phyloP scores from a whole-genome alignment of 2,113 vertebrate genomes.

The Platysteira castanea region DNA sequence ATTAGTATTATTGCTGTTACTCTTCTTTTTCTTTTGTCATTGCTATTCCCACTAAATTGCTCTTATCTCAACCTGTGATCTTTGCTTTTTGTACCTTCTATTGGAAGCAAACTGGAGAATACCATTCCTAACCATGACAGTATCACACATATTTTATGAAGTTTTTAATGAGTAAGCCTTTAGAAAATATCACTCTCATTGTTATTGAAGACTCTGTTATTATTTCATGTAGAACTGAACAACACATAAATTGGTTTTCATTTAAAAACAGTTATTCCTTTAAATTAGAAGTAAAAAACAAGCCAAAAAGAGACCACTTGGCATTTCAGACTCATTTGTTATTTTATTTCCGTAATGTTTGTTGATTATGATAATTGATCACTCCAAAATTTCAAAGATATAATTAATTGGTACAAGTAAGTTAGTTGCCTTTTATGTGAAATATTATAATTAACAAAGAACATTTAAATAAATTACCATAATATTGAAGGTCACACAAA shows the following conservation, averaged over 20 bases:
- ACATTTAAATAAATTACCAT: slow-evolving; percentile 79
- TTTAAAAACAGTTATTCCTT: background rate
- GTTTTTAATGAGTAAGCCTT: background rate
- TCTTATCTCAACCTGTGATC: background rate
- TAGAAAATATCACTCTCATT: background rate
- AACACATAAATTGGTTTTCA: background rate
- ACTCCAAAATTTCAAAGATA: slow-evolving; percentile 70
- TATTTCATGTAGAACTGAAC: background rate
- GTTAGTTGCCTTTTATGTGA: slow-evolving; percentile 65
- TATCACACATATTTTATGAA: background rate
- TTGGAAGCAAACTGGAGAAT: background rate
- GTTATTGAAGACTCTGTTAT: background rate
- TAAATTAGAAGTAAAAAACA: background rate
- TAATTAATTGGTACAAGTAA: slow-evolving; percentile 72
- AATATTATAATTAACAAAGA: slow-evolving; percentile 77
- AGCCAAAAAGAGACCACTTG: background rate
- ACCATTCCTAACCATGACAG: background rate
- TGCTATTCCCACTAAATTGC: background rate
- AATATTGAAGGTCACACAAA: slow-evolving; percentile 73
- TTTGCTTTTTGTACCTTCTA: background rate
- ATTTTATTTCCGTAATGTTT: slow-evolving; percentile 71
- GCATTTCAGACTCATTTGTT: slow-evolving; percentile 65
- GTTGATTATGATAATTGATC: slow-evolving; percentile 77
- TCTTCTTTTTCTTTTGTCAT: background rate
- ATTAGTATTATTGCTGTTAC: background rate